These are phyloP conservation scores for Petrocephalus sullivani DNA, from an alignment of 2,797 vertebrate species.

Conservation along the genomic window DNA sequence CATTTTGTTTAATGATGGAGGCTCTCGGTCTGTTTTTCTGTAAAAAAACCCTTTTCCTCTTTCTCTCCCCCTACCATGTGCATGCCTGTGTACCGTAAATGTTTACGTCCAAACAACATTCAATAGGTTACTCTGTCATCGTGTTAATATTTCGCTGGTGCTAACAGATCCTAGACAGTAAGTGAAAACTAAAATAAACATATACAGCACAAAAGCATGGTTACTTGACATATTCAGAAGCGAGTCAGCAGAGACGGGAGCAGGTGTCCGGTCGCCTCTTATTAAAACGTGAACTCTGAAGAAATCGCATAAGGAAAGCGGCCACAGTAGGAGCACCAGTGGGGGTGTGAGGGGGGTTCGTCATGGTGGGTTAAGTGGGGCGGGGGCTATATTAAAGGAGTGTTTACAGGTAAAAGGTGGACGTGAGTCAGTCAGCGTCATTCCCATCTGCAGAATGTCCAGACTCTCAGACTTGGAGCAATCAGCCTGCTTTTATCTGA, in stretches of 20 bases:
- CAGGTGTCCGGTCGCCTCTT: background rate
- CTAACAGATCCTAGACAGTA: background rate
- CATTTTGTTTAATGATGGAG: slow-evolving; percentile 36
- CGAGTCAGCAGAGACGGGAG: background rate
- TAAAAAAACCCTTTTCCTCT: background rate
- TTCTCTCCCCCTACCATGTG: background rate
- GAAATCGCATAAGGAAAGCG: background rate
- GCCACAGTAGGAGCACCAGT: background rate
- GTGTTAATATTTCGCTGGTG: background rate
- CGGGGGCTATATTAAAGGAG: background rate
- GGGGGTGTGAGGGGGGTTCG: background rate
- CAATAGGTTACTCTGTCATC: background rate
- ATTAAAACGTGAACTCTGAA: background rate
- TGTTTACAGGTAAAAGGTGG: background rate
- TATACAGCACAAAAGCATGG: background rate
- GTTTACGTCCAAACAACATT: background rate
- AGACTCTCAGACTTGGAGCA: no score
- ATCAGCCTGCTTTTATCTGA: background rate
- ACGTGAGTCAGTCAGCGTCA: background rate
- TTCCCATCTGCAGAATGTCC: background rate
- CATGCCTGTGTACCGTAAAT: background rate
- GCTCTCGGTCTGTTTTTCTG: slow-evolving; percentile 23
- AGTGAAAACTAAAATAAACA: background rate
- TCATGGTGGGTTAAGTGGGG: background rate
- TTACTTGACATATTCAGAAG: background rate